Evolutionary conservation across 1,140 invertebrate genomes (phyloP), one percentile per base, ranked within the genome.

Genomic region (Achatina immaculata): DNA sequence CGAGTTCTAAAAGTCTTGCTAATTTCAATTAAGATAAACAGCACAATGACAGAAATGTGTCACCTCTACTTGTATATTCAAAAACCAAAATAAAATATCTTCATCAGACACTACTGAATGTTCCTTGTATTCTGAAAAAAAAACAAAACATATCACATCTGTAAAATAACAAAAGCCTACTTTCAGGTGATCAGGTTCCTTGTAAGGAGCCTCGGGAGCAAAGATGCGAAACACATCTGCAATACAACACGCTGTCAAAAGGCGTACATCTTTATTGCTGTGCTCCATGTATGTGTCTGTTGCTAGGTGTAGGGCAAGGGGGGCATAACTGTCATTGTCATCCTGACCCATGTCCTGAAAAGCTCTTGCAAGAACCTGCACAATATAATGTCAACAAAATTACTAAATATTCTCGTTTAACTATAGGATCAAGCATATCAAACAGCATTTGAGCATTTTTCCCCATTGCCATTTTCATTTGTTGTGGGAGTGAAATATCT

Each of bases 151-250:
- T n/a, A n/a, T n/a, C n/a, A n/a, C n/a, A n/a, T n/a, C n/a, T n/a
- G n/a, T n/a, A n/a, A n/a, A n/a, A n/a, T n/a, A n/a, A n/a, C n/a
- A n/a, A 40, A 31, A 55, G 69, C 83, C 81, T 87, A 94, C 93
- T 91, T 95, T 96, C 71, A 99, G 95, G 92, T 98, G 96, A 78
- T 97, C 95, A 48, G 95, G 94, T 90, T 99, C 97, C 92, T 97
- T 98, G 90, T 98, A 99, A 0, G 98, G 98, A 80, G 97, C 97
- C 90, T 99, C 97, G n/a, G 98, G 97, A 14, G 97, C 97, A 92
- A 98, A 99, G n/a, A 99, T 96, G 82, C 98, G 92, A 55, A 99
- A 94, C 36, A 99, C 96, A 92, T 99, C 98, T 40, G 98, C 98
- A 86, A 99, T 97, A 89, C 97, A 99, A 90, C 98, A 99, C 0